Evolutionary conservation across 2,888 invertebrate genomes (phyloP).

Genomic region (Xanthia icteritia): DNA sequence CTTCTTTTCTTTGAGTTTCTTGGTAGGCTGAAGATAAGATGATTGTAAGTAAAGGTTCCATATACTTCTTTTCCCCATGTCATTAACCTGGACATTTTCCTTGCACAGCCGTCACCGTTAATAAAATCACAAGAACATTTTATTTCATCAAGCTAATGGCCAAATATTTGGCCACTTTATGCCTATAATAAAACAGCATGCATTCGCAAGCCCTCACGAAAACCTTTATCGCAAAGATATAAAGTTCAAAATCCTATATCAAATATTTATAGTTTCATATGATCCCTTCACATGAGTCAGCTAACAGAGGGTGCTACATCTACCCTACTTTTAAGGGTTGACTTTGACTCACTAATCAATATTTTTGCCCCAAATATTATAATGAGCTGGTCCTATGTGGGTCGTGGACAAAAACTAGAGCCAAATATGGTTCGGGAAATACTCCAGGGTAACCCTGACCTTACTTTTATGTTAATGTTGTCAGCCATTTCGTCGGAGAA

Average conservation of each 20-base stretch:
- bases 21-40: not conserved
- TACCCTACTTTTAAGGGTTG: slow-evolving; percentile 78
- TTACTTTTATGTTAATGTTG: slow-evolving; percentile 45
- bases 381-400: slow-evolving; percentile 66
- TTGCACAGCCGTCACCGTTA: slow-evolving; percentile 33
- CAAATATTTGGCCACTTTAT: slow-evolving; percentile 81
- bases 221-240: slow-evolving; percentile 40
- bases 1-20: not conserved
- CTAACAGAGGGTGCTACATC: slow-evolving; percentile 75
- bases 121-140: slow-evolving; percentile 65
- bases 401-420: slow-evolving; percentile 60
- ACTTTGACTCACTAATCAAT: slow-evolving; percentile 82
- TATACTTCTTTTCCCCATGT: slow-evolving; percentile 13
- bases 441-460: slow-evolving; percentile 61
- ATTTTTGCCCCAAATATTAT: slow-evolving; percentile 76
- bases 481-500: slow-evolving; percentile 26
- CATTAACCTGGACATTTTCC: slow-evolving; percentile 42
- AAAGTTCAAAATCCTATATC: slow-evolving; percentile 63
- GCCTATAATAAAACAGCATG: slow-evolving; percentile 70
- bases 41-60: not conserved
- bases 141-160: slow-evolving; percentile 80
- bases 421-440: slow-evolving; percentile 58
- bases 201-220: slow-evolving; percentile 60
- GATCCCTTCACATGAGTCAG: slow-evolving; percentile 79
- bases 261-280: slow-evolving; percentile 48